phyloP scores from a whole-genome alignment of 1,140 invertebrate genomes.

The Sminthurinus signatus region DNA sequence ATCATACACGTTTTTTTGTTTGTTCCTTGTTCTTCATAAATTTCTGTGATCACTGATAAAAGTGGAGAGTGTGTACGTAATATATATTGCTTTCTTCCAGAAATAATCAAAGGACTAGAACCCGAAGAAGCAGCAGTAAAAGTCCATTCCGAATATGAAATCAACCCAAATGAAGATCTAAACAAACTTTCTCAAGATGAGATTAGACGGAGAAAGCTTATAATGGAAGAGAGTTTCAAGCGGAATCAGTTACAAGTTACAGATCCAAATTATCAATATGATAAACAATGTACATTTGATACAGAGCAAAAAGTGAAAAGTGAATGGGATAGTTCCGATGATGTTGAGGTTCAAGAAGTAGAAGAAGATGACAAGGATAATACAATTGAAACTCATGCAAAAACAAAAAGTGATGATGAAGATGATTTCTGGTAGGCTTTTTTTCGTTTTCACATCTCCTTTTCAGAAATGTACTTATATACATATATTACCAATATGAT shows the following conservation, averaged over 20 bases:
- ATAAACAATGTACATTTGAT: conserved; percentile 25
- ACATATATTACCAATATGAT: too few species aligned
- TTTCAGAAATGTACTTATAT: too few species aligned
- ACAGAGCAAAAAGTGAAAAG: background rate
- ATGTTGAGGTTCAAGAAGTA: background rate
- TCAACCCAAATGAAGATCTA: conserved; percentile 32
- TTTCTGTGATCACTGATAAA: background rate
- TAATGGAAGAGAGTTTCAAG: conserved; percentile 31
- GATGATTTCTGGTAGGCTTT: conserved; percentile 20
- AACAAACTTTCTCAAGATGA: conserved; percentile 24
- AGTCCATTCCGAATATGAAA: conserved; percentile 22
- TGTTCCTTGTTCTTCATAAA: background rate
- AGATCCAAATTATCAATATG: conserved; percentile 27
- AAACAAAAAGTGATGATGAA: conserved; percentile 13
- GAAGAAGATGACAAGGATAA: background rate
- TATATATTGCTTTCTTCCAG: too few species aligned
- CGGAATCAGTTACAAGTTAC: conserved; percentile 17
- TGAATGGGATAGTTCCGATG: conserved; percentile 32
- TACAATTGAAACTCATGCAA: background rate
- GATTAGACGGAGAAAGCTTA: conserved; percentile 12
- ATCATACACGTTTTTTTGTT: too few species aligned
- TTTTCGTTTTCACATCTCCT: too few species aligned
- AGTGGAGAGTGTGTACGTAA: background rate
- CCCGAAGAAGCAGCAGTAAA: conserved; percentile 14
- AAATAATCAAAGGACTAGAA: too few species aligned